Evolutionary conservation across 2,113 vertebrate genomes (phyloP).

Genomic region (Perognathus longimembris): DNA sequence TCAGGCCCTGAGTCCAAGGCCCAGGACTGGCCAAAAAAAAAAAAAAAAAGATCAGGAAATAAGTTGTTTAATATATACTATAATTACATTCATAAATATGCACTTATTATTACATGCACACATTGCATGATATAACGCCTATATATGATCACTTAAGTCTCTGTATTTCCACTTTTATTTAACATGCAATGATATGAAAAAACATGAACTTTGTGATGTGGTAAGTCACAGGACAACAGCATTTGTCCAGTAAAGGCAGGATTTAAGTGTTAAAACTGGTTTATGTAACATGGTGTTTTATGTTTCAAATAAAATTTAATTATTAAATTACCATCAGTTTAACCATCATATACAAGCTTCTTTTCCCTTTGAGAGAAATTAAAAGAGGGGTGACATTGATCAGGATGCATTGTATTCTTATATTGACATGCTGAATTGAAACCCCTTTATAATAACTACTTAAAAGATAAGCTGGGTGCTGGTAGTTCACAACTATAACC

Average conservation of each 20-base stretch:
- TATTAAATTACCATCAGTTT: constrained; percentile 11
- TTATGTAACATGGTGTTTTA: not conserved
- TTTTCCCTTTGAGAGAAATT: constrained; percentile 6
- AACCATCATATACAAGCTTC: not conserved
- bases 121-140: not conserved
- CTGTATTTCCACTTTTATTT: not conserved
- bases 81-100: not conserved
- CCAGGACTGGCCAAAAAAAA: too few species aligned
- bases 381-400: not conserved
- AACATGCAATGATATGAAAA: not conserved
- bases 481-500: too few species aligned
- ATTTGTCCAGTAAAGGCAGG: not conserved
- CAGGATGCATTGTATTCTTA: too few species aligned
- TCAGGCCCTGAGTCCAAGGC: too few species aligned
- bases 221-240: not conserved
- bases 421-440: too few species aligned
- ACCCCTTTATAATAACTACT: too few species aligned
- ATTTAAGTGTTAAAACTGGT: not conserved
- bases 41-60: not conserved
- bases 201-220: not conserved
- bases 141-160: not conserved
- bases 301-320: constrained; percentile 11
- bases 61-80: not conserved
- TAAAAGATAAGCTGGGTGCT: too few species aligned
- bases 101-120: not conserved